Conservation (phyloP, 53 echinoderm and acorn worm genomes). For the Temnopleurus reevesii region DNA sequence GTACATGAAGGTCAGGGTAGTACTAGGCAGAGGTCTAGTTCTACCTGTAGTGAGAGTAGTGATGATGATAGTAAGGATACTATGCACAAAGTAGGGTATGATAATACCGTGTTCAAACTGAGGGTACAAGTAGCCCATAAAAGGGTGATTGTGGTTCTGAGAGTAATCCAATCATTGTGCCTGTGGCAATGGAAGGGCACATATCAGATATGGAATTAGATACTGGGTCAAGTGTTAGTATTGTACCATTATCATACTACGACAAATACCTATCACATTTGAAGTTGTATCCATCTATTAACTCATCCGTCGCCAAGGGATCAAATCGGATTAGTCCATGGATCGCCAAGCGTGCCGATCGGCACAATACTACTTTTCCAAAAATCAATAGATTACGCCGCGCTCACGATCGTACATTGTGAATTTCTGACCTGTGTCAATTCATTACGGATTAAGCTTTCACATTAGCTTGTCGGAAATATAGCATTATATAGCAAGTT, state of each 20-base stretch:
- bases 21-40: constrained; percentile 1
- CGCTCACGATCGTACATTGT: too few relatives aligned
- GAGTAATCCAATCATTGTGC: neutral
- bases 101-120: constrained; percentile 13
- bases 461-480: too few relatives aligned
- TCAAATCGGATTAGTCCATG: too few relatives aligned
- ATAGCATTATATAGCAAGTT: too few relatives aligned
- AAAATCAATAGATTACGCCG: too few relatives aligned
- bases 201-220: constrained; percentile 22
- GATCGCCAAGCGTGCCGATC: too few relatives aligned
- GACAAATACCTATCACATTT: constrained; percentile 29
- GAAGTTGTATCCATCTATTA: neutral
- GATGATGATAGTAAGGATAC: constrained; percentile 13
- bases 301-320: too few relatives aligned
- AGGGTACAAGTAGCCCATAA: neutral
- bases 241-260: constrained; percentile 5
- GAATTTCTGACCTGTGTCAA: too few relatives aligned
- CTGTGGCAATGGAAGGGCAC: constrained; percentile 14
- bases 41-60: neutral
- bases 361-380: too few relatives aligned
- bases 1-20: neutral
- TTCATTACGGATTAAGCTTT: too few relatives aligned
- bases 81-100: too few relatives aligned
- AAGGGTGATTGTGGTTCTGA: neutral
- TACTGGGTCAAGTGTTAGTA: constrained; percentile 18